Percentiles rank a stretch among this genome's conserved stretches.
Evolutionary conservation across 1,140 invertebrate species (phyloP).

Genomic region (Drosophila neocordata): DNA sequence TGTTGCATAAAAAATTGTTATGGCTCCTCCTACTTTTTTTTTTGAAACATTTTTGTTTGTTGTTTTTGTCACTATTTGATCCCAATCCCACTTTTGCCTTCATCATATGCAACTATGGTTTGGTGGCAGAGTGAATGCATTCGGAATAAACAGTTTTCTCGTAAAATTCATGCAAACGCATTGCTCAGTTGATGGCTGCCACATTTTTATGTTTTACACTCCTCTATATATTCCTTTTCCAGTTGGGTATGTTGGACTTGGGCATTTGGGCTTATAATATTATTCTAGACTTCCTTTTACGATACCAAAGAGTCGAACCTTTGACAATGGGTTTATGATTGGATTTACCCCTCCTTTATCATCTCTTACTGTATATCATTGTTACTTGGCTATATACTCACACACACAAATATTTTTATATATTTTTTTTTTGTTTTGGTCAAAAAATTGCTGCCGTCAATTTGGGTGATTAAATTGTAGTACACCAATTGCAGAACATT

Average conservation of each 20-base stretch:
- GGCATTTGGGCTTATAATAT: not conserved
- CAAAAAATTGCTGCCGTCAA: slow-evolving; percentile 63
- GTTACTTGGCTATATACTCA: not conserved
- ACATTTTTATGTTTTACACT: slow-evolving; percentile 31
- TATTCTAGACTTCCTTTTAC: not conserved
- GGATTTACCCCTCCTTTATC: slow-evolving; percentile 1
- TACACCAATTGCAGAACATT: slow-evolving; percentile 57
- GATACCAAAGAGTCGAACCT: slow-evolving; percentile 34
- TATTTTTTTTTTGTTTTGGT: slow-evolving; percentile 31
- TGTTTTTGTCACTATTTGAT: slow-evolving; percentile 43
- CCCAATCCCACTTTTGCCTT: no score
- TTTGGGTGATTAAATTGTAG: slow-evolving; percentile 74
- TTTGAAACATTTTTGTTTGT: slow-evolving; percentile 38
- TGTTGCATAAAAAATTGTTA: slow-evolving; percentile 77
- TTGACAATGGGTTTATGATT: not conserved
- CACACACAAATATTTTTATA: no score
- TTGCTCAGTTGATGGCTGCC: slow-evolving; percentile 62
- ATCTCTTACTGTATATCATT: not conserved
- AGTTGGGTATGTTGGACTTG: not conserved
- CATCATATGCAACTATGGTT: slow-evolving; percentile 11
- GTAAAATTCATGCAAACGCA: slow-evolving; percentile 68
- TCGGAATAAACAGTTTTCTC: slow-evolving; percentile 66
- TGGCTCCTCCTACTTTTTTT: slow-evolving; percentile 39
- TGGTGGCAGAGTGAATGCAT: slow-evolving; percentile 39
- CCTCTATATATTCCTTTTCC: no score